Conservation (phyloP, 2,113 vertebrate genomes). For the Cochlearius cochlearius region DNA sequence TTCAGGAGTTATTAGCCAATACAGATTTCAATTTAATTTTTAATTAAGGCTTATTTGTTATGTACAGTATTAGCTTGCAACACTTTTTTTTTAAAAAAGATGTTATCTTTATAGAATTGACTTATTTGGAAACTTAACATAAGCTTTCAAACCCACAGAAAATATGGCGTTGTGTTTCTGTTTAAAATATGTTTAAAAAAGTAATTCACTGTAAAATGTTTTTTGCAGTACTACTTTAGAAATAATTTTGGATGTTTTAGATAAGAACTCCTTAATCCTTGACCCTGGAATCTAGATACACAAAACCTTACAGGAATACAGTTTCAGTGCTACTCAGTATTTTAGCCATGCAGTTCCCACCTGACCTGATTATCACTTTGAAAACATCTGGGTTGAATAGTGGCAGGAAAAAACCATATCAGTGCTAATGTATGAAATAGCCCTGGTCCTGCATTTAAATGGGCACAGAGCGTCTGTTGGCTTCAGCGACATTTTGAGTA, state of each 20-base stretch:
- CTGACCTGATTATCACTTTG: neutral
- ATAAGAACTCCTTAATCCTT: slow-evolving; percentile 42
- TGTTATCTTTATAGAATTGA: slow-evolving; percentile 80
- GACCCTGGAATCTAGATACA: neutral
- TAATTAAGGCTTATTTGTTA: slow-evolving; percentile 76
- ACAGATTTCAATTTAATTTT: slow-evolving; percentile 60
- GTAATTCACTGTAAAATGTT: slow-evolving; percentile 71
- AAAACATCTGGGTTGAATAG: neutral
- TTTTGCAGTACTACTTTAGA: slow-evolving; percentile 65
- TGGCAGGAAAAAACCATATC: neutral
- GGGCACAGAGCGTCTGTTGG: neutral
- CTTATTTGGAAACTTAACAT: slow-evolving; percentile 84
- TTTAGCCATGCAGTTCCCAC: neutral
- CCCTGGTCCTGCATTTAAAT: neutral
- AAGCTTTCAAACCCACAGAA: slow-evolving; percentile 83
- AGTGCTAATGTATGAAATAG: neutral
- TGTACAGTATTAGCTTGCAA: slow-evolving; percentile 68
- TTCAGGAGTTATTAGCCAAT: slow-evolving; percentile 20
- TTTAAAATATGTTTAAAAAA: slow-evolving; percentile 74
- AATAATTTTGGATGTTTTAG: slow-evolving; percentile 71
- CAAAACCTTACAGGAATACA: neutral
- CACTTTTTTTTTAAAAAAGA: slow-evolving; percentile 72
- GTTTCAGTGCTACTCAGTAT: neutral
- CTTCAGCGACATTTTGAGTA: neutral
- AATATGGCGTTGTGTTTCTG: slow-evolving; percentile 78